A percentile compares a stretch with the other conserved stretches of the same genome.
phyloP scores from a whole-genome alignment of 2,888 invertebrate genomes.

The Sylvicola cinctus region DNA sequence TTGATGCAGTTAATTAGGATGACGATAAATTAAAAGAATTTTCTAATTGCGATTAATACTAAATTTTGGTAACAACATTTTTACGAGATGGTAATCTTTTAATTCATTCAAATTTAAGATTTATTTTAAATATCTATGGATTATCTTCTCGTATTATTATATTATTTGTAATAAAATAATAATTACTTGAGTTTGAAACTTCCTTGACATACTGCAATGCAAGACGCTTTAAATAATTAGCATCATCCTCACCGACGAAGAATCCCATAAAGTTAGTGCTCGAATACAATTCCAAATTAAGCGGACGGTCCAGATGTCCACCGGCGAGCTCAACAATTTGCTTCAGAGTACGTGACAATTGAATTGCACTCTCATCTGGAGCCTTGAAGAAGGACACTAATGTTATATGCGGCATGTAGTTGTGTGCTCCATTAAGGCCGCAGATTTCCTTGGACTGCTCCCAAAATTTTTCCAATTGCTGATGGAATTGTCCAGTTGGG shows the following conservation, averaged over 20 bases:
- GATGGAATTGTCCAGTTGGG: slow-evolving; percentile 54
- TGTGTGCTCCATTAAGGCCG: slow-evolving; percentile 81
- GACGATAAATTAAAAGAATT: background rate
- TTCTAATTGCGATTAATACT: background rate
- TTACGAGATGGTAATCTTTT: background rate
- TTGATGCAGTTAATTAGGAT: background rate
- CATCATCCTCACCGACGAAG: slow-evolving; percentile 65
- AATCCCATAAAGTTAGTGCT: slow-evolving; percentile 83
- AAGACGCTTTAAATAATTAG: slow-evolving; percentile 56
- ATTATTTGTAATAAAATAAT: no score
- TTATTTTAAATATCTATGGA: no score
- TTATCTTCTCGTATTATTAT: no score
- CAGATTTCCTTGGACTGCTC: slow-evolving; percentile 47
- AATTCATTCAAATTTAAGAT: no score
- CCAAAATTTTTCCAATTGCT: slow-evolving; percentile 53
- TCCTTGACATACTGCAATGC: slow-evolving; percentile 65
- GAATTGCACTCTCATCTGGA: slow-evolving; percentile 49
- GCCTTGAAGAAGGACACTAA: slow-evolving; percentile 79
- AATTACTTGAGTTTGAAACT: slow-evolving; percentile 52
- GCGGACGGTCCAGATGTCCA: slow-evolving; percentile 38
- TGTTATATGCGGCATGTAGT: slow-evolving; percentile 78
- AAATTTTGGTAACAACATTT: background rate
- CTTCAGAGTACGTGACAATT: slow-evolving; percentile 47
- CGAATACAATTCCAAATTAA: slow-evolving; percentile 61
- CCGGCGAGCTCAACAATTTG: slow-evolving; percentile 52